These are phyloP conservation scores for Xenopus laevis DNA, from an alignment of 2,113 vertebrate species.

Conservation along the genomic window DNA sequence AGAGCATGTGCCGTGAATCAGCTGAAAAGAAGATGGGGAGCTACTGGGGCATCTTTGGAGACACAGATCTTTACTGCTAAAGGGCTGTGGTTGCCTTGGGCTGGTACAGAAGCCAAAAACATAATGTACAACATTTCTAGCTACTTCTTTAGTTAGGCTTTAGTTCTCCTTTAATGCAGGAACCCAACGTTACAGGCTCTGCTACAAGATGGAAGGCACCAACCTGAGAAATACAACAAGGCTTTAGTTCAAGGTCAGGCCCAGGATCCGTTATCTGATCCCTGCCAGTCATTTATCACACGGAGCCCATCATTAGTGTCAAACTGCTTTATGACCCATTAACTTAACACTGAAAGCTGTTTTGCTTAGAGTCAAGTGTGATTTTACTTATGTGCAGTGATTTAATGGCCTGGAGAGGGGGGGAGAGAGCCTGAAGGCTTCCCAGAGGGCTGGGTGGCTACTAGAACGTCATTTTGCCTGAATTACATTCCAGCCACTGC, in stretches of 20 bases:
- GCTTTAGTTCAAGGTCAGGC: slow-evolving; percentile 60
- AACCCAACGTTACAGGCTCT: too few relatives aligned
- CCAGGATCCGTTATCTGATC: slow-evolving; percentile 61
- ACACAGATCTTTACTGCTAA: too few relatives aligned
- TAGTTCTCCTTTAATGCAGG: too few relatives aligned
- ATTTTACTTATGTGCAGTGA: slow-evolving; percentile 62
- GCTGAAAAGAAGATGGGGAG: too few relatives aligned
- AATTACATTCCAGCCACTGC: too few relatives aligned
- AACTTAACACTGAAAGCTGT: slow-evolving; percentile 57
- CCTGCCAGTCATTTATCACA: slow-evolving; percentile 59
- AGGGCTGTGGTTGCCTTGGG: too few relatives aligned
- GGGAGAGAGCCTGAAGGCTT: slow-evolving; percentile 7
- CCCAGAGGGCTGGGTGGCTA: background rate
- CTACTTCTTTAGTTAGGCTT: too few relatives aligned
- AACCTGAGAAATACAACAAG: slow-evolving; percentile 48
- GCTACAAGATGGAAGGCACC: slow-evolving; percentile 21
- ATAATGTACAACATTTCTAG: too few relatives aligned
- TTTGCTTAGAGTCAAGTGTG: slow-evolving; percentile 61
- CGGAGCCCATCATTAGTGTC: slow-evolving; percentile 61
- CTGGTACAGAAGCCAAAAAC: too few relatives aligned
- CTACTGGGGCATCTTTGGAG: too few relatives aligned
- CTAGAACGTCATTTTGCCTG: background rate
- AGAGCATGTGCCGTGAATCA: too few relatives aligned
- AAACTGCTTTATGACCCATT: slow-evolving; percentile 61
- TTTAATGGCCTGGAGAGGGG: slow-evolving; percentile 53